Evolutionary conservation across 2,888 invertebrate species (phyloP), one percentile per base, ranked within the genome.

Genomic region (Temnothorax unifasciatus): DNA sequence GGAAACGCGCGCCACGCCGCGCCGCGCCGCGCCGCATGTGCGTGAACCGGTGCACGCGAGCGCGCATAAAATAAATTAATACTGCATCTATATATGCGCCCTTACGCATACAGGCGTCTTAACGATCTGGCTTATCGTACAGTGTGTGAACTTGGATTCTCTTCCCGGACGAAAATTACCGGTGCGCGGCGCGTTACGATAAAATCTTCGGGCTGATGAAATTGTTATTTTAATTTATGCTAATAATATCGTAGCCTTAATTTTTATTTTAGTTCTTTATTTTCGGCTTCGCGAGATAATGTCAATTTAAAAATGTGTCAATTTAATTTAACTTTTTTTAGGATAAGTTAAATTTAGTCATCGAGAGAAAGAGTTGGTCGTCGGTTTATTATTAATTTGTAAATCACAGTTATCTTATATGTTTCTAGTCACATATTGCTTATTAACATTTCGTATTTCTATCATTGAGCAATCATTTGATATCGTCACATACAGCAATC

Each of bases 1-100:
- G 85, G 87, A 87, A 91, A 90, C 84, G 82, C 84, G 75, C 84
- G 29, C 29, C 29, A 29, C 29, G 29, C 29, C 29, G 29, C 25
- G 25, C 2, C 25, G 25, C 29, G 29, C 29, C 29, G 75, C 81
- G 75, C 81, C 74, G 75, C 47, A 47, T 79, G 77, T 18, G 52
- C 29, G 52, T 61, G 66, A 59, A 64, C 50, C 54, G 64, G 41
- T 74, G 38, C 64, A 41, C 68, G 52, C 71, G n/a, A 18, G 38
- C 29, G 29, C 83, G 47, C 71, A 61, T 73, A 73, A 81, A 81
- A 81, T 81, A 81, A 81, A 81, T 81, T 81, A 81, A 81, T 81
- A 73, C 79, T n/a, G 47, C 47, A 3, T 34, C 79, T 71, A 79
- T 79, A 71, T 69, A 38, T 66, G 73, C 79, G 59, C 79, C 79